A percentile compares a stretch with the other conserved stretches of the same genome.
These are phyloP conservation scores for Operophtera brumata DNA, from an alignment of 2,888 invertebrate species.

Conservation along the genomic window DNA sequence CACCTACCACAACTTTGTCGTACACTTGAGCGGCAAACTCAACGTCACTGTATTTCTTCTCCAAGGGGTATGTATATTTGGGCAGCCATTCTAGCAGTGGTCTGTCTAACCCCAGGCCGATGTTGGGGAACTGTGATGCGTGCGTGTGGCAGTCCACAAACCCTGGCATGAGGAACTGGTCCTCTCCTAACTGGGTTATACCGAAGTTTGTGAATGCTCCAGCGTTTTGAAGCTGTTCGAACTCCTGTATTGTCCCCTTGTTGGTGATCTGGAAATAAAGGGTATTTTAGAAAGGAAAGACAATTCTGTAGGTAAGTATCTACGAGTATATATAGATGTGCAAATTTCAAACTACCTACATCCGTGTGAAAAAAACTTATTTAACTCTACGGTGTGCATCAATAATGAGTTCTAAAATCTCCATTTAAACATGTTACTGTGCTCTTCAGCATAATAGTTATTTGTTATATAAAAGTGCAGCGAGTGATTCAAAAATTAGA, in stretches of 20 bases:
- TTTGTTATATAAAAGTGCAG: too few relatives aligned
- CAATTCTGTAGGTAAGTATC: too few relatives aligned
- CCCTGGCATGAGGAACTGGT: constrained; percentile 91
- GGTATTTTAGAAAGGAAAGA: neutral
- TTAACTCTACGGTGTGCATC: too few relatives aligned
- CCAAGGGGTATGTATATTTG: constrained; percentile 92
- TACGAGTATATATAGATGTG: too few relatives aligned
- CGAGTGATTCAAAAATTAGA: too few relatives aligned
- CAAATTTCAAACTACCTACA: too few relatives aligned
- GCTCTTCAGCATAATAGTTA: too few relatives aligned
- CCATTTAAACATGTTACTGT: too few relatives aligned
- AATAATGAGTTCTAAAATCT: too few relatives aligned
- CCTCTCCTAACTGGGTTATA: constrained; percentile 43
- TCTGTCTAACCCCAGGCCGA: constrained; percentile 90
- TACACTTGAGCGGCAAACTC: constrained; percentile 87
- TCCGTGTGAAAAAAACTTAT: too few relatives aligned
- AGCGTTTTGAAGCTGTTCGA: constrained; percentile 33
- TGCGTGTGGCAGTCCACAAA: constrained; percentile 95
- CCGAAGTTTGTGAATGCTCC: constrained; percentile 43
- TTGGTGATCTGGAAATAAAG: constrained; percentile 52
- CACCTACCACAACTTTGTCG: constrained; percentile 89
- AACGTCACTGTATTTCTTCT: constrained; percentile 84
- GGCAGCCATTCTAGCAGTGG: constrained; percentile 92
- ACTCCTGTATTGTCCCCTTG: constrained; percentile 50
- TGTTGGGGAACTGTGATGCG: constrained; percentile 93